Conservation (phyloP, 2,113 vertebrate genomes). For the Antechinus stuartii region DNA sequence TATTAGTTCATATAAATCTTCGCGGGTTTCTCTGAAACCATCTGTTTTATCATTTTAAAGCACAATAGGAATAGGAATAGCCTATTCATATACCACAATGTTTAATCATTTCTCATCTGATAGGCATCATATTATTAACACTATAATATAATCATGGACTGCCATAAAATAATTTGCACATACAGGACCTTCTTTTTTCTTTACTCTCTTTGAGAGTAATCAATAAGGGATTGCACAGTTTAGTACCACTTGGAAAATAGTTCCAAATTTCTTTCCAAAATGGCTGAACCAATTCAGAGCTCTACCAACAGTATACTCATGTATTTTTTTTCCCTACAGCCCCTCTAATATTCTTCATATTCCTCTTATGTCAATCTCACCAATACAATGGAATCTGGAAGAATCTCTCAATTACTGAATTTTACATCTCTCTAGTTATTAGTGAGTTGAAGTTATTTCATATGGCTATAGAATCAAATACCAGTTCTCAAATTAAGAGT, state of each 20-base stretch:
- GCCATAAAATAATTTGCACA: background rate
- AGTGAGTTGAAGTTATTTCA: too few relatives aligned
- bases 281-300: background rate
- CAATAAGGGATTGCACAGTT: background rate
- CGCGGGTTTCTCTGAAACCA: background rate
- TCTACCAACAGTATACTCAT: background rate
- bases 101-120: background rate
- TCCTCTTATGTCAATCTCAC: background rate
- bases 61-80: background rate
- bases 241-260: background rate
- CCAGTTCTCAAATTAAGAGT: background rate
- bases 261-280: background rate
- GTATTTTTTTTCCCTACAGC: background rate
- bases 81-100: background rate
- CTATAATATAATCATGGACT: background rate
- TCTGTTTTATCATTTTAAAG: background rate
- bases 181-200: background rate
- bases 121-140: background rate
- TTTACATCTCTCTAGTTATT: background rate
- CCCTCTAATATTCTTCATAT: background rate
- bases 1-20: background rate
- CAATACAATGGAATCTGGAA: background rate
- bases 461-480: too few relatives aligned
- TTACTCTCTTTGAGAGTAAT: background rate
- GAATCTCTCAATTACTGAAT: background rate